Percentiles rank a stretch among this genome's conserved stretches.
phyloP scores from a whole-genome alignment of 2,113 vertebrate genomes.

The Burhinus bistriatus region DNA sequence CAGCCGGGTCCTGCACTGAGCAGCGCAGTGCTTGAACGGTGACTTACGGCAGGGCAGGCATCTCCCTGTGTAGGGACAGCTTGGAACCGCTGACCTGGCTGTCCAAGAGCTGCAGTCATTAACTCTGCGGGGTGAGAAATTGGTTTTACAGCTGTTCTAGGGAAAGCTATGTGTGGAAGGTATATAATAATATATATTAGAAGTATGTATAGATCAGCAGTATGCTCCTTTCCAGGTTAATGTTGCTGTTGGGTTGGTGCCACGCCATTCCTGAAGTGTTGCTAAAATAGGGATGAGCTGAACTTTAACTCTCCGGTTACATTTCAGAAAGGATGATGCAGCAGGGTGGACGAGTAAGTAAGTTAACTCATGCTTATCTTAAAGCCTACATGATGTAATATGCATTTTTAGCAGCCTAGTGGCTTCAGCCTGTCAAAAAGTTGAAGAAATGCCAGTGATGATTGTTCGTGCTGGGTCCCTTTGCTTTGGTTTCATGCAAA shows the following conservation, averaged over 20 bases:
- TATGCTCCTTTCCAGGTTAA: not conserved
- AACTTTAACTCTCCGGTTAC: too few species aligned
- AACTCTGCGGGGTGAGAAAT: not conserved
- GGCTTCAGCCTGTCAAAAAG: not conserved
- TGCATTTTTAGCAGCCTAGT: accelerated
- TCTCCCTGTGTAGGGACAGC: not conserved
- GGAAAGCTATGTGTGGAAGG: not conserved
- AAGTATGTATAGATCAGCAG: too few species aligned
- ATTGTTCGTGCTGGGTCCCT: too few species aligned
- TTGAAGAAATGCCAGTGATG: not conserved
- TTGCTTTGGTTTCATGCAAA: not conserved
- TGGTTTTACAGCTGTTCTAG: not conserved
- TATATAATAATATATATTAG: too few species aligned
- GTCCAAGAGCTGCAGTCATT: not conserved
- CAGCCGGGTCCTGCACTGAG: too few species aligned
- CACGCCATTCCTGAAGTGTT: too few species aligned
- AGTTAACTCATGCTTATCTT: not conserved
- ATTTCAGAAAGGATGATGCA: not conserved
- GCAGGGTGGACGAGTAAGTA: too few species aligned
- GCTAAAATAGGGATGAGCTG: not conserved
- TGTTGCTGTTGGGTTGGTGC: too few species aligned
- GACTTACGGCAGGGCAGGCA: not conserved
- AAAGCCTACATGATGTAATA: accelerated
- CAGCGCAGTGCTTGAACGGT: too few species aligned
- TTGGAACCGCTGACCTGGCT: not conserved